Evolutionary conservation across 2,797 vertebrate species (phyloP).

Genomic region (Sardinella longiceps): DNA sequence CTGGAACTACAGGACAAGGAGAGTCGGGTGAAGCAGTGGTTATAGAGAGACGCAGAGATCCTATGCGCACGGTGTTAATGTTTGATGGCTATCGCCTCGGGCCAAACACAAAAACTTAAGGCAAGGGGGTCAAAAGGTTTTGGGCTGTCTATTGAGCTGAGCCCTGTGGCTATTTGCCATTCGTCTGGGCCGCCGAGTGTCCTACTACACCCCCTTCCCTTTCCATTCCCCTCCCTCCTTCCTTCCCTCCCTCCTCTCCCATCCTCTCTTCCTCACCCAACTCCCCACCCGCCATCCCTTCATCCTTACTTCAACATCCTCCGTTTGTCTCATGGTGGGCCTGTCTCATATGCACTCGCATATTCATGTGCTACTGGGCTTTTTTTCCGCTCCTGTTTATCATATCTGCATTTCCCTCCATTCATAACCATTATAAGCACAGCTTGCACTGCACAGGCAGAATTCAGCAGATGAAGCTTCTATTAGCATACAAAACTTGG

Average conservation of each 20-base stretch:
- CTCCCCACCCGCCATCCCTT: conserved; percentile 51
- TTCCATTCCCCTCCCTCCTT: conserved; percentile 52
- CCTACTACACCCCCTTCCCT: too few species aligned
- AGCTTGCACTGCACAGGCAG: background rate
- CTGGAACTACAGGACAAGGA: conserved; percentile 36
- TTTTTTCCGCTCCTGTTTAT: background rate
- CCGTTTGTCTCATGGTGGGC: background rate
- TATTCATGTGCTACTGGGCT: background rate
- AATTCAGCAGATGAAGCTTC: background rate
- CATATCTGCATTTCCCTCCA: conserved; percentile 7
- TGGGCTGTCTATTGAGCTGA: conserved; percentile 64
- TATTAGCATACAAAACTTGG: conserved; percentile 8
- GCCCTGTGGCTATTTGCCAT: conserved; percentile 67
- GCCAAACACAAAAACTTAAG: conserved; percentile 69
- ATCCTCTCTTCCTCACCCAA: background rate
- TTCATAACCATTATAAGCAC: background rate
- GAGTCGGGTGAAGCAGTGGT: conserved; percentile 41
- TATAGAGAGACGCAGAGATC: conserved; percentile 66
- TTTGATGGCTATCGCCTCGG: conserved; percentile 67
- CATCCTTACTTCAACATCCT: background rate
- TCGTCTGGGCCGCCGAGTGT: conserved; percentile 58
- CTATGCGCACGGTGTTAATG: conserved; percentile 67
- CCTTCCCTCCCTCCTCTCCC: conserved; percentile 54
- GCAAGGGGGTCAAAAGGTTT: conserved; percentile 75
- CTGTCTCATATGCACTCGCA: background rate